Evolutionary conservation across 2,888 invertebrate species (phyloP).

Genomic region (Spisula solida): DNA sequence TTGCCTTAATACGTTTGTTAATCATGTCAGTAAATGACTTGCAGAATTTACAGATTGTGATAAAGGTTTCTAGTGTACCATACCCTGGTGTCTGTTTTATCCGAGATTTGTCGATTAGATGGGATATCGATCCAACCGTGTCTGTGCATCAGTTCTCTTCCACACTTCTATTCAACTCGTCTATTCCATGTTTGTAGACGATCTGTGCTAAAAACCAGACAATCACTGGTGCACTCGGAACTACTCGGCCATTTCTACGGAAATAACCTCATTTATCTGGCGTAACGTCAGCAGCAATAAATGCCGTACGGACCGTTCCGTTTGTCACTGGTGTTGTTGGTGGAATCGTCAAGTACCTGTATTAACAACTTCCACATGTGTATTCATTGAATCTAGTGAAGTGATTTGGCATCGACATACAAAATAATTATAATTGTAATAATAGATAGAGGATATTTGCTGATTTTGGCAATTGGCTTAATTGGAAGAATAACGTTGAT

Average conservation of each 20-base stretch:
- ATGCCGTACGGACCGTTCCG: no score
- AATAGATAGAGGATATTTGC: no score
- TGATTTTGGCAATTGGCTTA: no score
- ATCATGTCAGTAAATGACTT: not conserved
- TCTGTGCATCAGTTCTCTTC: not conserved
- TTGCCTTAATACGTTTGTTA: not conserved
- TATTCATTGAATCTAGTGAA: not conserved
- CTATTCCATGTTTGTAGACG: not conserved
- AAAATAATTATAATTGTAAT: no score
- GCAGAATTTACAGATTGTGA: not conserved
- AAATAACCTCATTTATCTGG: no score
- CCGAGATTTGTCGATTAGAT: not conserved
- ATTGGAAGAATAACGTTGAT: no score
- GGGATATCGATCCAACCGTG: not conserved
- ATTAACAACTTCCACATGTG: not conserved
- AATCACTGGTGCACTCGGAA: no score
- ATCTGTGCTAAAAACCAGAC: not conserved
- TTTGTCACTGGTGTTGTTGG: not conserved
- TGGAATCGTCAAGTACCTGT: not conserved
- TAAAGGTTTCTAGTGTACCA: not conserved
- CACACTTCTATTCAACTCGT: no score
- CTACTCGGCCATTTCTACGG: no score
- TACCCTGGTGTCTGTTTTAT: constrained; percentile 4
- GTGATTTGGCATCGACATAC: no score
- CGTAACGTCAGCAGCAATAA: no score